phyloP scores from a whole-genome alignment of 2,797 vertebrate species.

The Poeciliopsis gracilis region DNA sequence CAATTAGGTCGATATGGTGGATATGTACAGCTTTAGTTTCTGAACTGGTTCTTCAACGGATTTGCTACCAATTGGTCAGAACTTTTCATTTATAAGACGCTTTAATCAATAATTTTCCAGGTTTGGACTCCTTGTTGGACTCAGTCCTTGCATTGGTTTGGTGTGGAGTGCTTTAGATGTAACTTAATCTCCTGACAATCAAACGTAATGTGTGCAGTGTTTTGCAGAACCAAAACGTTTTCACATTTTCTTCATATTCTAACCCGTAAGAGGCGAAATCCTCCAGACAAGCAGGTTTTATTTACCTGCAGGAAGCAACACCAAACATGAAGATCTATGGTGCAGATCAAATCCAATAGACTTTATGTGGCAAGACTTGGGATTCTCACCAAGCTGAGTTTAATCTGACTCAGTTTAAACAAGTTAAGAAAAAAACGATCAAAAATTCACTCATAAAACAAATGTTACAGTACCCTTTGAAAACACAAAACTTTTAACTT shows the following conservation, averaged over 20 bases:
- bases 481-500: not conserved
- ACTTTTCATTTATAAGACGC: not conserved
- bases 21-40: not conserved
- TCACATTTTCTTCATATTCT: not conserved
- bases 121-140: not conserved
- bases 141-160: not conserved
- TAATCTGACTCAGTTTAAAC: not conserved
- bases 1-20: not conserved
- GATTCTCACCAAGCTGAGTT: not conserved
- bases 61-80: not conserved
- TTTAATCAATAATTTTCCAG: not conserved
- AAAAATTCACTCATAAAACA: not conserved
- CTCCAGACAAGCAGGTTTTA: not conserved
- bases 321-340: not conserved
- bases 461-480: not conserved
- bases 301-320: not conserved
- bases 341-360: not conserved
- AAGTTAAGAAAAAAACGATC: not conserved
- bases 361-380: not conserved
- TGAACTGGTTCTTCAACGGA: not conserved
- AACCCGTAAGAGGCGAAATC: not conserved
- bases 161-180: not conserved
- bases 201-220: not conserved
- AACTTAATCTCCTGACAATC: not conserved
- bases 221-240: not conserved